A percentile compares a stretch with the other conserved stretches of the same genome.
Conservation (phyloP, 1,140 invertebrate species). For the Bradynema listronoti region DNA sequence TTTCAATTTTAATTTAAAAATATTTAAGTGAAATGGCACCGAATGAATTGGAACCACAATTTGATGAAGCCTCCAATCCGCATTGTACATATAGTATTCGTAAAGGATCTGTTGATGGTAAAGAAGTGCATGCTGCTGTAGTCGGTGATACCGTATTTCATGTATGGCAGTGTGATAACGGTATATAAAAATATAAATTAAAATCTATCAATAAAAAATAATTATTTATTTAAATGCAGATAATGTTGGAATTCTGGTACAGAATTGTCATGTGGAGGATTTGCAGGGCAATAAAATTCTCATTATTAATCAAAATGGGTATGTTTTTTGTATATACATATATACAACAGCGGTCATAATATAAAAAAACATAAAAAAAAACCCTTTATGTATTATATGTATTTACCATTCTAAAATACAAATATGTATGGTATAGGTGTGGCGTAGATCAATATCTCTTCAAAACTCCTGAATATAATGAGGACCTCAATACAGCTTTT, state of each 20-base stretch:
- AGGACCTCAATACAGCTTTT: constrained; percentile 50
- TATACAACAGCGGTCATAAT: no score
- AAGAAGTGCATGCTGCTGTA: constrained; percentile 50
- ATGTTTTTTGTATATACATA: not conserved
- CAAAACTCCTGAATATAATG: constrained; percentile 47
- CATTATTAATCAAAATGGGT: constrained; percentile 57
- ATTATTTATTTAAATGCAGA: constrained; percentile 37
- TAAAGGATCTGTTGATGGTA: constrained; percentile 50
- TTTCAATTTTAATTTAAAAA: not conserved
- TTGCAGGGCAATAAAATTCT: constrained; percentile 53
- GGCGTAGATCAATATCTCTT: constrained; percentile 55
- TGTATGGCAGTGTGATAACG: constrained; percentile 52
- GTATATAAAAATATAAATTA: not conserved
- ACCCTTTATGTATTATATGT: no score
- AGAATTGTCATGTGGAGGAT: constrained; percentile 56
- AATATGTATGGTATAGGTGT: constrained; percentile 36
- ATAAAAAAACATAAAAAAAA: no score
- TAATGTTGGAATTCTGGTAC: constrained; percentile 53
- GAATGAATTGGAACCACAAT: constrained; percentile 53
- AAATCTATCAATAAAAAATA: constrained; percentile 15
- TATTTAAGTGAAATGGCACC: constrained; percentile 35
- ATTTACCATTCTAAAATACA: no score
- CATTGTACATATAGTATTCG: constrained; percentile 52
- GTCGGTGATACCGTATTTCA: constrained; percentile 53
- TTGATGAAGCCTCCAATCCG: constrained; percentile 48